These are phyloP conservation scores for Ceratosolen fusciceps DNA, from an alignment of 1,140 invertebrate genomes.

Conservation along the genomic window DNA sequence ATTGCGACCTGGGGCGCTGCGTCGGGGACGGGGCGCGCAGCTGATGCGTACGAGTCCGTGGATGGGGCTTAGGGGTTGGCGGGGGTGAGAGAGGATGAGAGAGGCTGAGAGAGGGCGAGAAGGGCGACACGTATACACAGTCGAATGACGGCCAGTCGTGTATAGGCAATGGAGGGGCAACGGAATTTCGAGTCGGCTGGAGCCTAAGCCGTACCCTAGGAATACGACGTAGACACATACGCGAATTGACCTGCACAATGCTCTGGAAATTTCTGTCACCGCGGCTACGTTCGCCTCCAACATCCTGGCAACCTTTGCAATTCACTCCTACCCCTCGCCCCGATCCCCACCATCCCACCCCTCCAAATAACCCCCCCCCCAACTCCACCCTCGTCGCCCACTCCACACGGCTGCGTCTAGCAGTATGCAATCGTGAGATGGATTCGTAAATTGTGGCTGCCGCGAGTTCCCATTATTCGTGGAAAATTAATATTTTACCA, in stretches of 20 bases:
- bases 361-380: too few relatives aligned
- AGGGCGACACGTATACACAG: background rate
- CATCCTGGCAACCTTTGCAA: background rate
- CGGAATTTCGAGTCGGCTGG: background rate
- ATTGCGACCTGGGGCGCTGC: background rate
- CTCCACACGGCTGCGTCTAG: too few relatives aligned
- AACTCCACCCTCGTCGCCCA: too few relatives aligned
- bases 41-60: conserved; percentile 27
- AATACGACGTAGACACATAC: conserved; percentile 8
- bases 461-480: background rate
- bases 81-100: too few relatives aligned
- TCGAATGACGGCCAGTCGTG: conserved; percentile 34
- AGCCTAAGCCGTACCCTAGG: conserved; percentile 1
- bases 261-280: conserved; percentile 39
- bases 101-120: conserved; percentile 12
- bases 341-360: too few relatives aligned
- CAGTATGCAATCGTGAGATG: background rate
- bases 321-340: background rate
- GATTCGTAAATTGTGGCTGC: background rate
- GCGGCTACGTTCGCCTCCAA: background rate
- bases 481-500: conserved; percentile 68
- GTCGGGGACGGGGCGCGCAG: background rate
- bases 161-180: conserved; percentile 35
- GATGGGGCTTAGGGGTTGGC: too few relatives aligned
- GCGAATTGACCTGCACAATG: conserved; percentile 45